A percentile compares a stretch with the other conserved stretches of the same genome.
Conservation (phyloP, 2,888 invertebrate genomes). For the Pterobdella sp. region DNA sequence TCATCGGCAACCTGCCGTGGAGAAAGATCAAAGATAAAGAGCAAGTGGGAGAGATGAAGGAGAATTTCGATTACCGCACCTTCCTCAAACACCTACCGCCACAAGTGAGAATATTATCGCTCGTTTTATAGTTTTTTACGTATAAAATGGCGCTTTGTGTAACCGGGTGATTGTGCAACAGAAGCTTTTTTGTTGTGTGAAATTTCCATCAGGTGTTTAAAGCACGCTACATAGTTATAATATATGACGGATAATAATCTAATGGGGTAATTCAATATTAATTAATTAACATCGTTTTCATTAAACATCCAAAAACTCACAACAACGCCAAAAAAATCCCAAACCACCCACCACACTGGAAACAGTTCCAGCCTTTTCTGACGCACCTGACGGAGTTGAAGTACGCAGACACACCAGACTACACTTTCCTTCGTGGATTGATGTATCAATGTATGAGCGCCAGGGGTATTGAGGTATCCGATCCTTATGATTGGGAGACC, state of each 20-base stretch:
- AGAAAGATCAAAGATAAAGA: constrained; percentile 96
- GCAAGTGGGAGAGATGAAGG: constrained; percentile 86
- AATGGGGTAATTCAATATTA: no score
- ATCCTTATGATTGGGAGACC: constrained; percentile 87
- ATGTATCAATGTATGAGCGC: constrained; percentile 74
- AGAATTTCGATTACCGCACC: constrained; percentile 87
- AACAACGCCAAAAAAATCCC: not conserved
- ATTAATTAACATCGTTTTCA: no score
- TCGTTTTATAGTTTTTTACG: not conserved
- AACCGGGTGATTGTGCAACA: not conserved
- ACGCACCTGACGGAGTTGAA: constrained; percentile 81
- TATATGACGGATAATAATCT: no score
- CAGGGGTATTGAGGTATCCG: constrained; percentile 76
- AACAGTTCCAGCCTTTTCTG: constrained; percentile 80
- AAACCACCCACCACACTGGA: constrained; percentile 52
- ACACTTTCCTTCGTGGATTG: constrained; percentile 69
- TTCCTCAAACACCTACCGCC: constrained; percentile 87
- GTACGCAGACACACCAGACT: constrained; percentile 92
- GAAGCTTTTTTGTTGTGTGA: not conserved
- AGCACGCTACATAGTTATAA: no score
- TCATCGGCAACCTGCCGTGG: constrained; percentile 95
- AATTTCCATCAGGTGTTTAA: no score
- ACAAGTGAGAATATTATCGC: not conserved
- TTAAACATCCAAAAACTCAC: not conserved
- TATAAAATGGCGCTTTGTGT: not conserved